Evolutionary conservation across 2,888 invertebrate genomes (phyloP).

Genomic region (Deilephila elpenor): DNA sequence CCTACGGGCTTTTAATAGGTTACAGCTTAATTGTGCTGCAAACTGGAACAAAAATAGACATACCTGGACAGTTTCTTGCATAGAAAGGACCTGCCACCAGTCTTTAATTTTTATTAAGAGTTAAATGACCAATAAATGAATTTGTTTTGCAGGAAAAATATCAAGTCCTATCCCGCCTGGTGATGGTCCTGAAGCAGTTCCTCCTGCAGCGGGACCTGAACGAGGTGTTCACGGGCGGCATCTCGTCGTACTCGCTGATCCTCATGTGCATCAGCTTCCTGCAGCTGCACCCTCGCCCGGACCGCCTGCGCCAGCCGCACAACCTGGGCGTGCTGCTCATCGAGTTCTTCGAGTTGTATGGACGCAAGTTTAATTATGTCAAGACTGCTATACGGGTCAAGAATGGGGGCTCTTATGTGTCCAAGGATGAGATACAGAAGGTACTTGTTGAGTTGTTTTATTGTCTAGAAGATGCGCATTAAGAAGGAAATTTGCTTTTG

Average conservation of each 20-base stretch:
- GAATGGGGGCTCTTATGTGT: conserved; percentile 96
- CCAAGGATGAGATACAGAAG: conserved; percentile 95
- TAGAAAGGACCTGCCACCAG: no score
- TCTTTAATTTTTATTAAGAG: no score
- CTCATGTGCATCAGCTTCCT: conserved; percentile 99
- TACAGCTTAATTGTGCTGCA: no score
- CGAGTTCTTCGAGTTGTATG: conserved; percentile 99
- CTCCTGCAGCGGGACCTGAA: conserved; percentile 98
- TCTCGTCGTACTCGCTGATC: conserved; percentile 99
- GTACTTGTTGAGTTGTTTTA: conserved; percentile 40
- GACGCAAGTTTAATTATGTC: conserved; percentile 97
- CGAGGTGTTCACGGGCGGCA: conserved; percentile 99
- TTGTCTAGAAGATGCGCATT: no score
- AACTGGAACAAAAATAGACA: no score
- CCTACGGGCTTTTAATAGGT: no score
- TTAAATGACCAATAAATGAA: no score
- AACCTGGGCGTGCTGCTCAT: conserved; percentile 97
- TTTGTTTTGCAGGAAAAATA: conserved; percentile 85
- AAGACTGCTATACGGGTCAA: conserved; percentile 97
- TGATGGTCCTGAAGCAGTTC: conserved; percentile 99
- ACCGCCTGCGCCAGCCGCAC: conserved; percentile 85
- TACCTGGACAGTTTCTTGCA: no score
- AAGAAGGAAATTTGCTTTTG: no score
- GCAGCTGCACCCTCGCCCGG: conserved; percentile 94
- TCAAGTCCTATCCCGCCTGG: conserved; percentile 96